Conservation (phyloP, 2,113 vertebrate genomes). For the Gavia stellata region DNA sequence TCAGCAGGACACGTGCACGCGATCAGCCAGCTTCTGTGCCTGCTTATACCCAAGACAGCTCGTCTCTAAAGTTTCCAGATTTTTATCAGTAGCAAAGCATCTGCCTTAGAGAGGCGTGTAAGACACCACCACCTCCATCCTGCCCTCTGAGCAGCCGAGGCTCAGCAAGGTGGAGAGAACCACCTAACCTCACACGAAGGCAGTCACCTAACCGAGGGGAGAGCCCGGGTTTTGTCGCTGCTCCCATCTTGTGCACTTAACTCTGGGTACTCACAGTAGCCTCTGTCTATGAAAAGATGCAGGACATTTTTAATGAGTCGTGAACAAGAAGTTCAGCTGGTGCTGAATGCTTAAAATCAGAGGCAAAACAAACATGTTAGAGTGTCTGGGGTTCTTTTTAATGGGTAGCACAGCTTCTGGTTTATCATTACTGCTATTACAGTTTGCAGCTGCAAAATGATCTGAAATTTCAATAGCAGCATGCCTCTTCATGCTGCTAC, state of each 20-base stretch:
- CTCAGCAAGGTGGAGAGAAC: not conserved
- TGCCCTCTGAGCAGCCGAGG: not conserved
- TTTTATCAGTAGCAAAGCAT: not conserved
- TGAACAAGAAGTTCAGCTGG: slow-evolving; percentile 59
- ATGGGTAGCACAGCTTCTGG: slow-evolving; percentile 63
- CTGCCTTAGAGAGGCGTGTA: rapidly evolving
- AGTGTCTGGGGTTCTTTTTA: slow-evolving; percentile 62
- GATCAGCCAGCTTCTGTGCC: not conserved
- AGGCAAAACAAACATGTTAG: slow-evolving; percentile 48
- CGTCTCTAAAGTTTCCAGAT: not conserved
- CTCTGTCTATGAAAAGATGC: not conserved
- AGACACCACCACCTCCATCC: not conserved
- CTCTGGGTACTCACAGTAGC: not conserved
- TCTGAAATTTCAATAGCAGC: slow-evolving; percentile 65
- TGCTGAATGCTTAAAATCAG: slow-evolving; percentile 43
- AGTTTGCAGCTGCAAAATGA: slow-evolving; percentile 64
- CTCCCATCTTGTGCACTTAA: not conserved
- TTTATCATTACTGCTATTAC: slow-evolving; percentile 65
- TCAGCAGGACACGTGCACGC: not conserved
- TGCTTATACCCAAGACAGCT: not conserved
- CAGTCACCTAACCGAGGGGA: not conserved
- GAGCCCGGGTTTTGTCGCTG: not conserved
- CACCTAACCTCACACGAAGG: not conserved
- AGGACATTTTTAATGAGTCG: slow-evolving; percentile 24
- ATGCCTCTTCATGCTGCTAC: slow-evolving; percentile 53